A percentile compares a stretch with the other conserved stretches of the same genome.
phyloP scores from a whole-genome alignment of 2,113 vertebrate species.

The Trogon surrucura region DNA sequence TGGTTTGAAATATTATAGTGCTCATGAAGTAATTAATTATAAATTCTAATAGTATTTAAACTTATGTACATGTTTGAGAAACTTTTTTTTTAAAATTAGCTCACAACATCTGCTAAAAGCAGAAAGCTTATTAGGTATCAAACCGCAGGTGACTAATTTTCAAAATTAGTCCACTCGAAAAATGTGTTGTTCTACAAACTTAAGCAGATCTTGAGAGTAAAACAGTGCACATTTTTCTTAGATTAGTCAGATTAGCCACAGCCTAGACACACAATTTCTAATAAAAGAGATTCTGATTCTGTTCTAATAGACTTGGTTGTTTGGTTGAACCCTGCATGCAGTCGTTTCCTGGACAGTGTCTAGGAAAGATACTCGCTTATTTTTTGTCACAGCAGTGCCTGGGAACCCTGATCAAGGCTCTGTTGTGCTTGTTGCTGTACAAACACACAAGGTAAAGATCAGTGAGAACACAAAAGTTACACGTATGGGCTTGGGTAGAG shows the following conservation, averaged over 20 bases:
- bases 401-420: neutral
- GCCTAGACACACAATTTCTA: neutral
- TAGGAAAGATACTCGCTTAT: neutral
- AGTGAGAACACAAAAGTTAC: neutral
- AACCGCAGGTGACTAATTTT: neutral
- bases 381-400: neutral
- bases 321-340: neutral
- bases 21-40: neutral
- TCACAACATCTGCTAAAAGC: neutral
- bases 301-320: neutral
- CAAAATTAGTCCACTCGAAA: neutral
- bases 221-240: neutral
- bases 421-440: neutral
- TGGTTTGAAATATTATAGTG: neutral
- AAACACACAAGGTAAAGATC: neutral
- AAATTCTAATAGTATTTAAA: neutral
- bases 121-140: neutral
- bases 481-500: neutral
- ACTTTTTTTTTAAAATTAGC: neutral
- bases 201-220: neutral
- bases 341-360: neutral
- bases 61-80: neutral
- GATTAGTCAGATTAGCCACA: neutral
- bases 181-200: neutral
- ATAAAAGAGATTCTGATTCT: neutral